Evolutionary conservation across 1,140 invertebrate species (phyloP).

Genomic region (Caenorhabditis brenneri): DNA sequence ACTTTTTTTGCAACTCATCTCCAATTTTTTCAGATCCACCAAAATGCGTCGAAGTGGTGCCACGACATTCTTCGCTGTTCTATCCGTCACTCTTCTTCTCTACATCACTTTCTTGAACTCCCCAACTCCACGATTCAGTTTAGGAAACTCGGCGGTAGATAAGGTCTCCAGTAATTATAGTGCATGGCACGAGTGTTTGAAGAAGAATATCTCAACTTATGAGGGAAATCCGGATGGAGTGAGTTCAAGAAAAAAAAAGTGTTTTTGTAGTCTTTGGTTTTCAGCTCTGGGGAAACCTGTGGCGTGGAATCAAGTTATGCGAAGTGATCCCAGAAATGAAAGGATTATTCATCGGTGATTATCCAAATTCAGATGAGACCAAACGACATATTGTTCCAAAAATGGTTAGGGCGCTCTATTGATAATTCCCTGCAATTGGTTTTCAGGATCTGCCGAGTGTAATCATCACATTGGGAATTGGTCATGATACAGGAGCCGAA

Average conservation of each 20-base stretch:
- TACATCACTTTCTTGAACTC: not conserved
- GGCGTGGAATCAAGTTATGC: conserved; percentile 4
- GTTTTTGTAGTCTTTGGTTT: not conserved
- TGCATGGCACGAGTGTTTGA: conserved; percentile 16
- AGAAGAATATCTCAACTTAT: not conserved
- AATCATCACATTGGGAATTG: conserved; percentile 21
- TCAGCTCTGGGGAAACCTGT: conserved; percentile 32
- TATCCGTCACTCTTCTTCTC: not conserved
- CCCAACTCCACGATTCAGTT: not conserved
- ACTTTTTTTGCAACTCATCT: not conserved
- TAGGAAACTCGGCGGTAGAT: not conserved
- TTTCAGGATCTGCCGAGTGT: conserved; percentile 11
- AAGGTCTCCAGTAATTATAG: not conserved
- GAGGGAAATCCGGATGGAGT: not conserved
- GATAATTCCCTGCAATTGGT: too few relatives aligned
- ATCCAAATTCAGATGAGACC: conserved; percentile 19
- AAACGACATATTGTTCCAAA: conserved; percentile 21
- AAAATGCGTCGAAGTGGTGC: not conserved
- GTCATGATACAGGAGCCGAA: conserved; percentile 27
- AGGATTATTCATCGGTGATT: conserved; percentile 19
- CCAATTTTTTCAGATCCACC: not conserved
- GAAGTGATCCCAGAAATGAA: not conserved
- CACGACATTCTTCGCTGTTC: not conserved
- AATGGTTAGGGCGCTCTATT: not conserved
- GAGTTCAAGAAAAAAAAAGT: not conserved